phyloP scores from a whole-genome alignment of 2,888 invertebrate species.

The Buathra laborator region DNA sequence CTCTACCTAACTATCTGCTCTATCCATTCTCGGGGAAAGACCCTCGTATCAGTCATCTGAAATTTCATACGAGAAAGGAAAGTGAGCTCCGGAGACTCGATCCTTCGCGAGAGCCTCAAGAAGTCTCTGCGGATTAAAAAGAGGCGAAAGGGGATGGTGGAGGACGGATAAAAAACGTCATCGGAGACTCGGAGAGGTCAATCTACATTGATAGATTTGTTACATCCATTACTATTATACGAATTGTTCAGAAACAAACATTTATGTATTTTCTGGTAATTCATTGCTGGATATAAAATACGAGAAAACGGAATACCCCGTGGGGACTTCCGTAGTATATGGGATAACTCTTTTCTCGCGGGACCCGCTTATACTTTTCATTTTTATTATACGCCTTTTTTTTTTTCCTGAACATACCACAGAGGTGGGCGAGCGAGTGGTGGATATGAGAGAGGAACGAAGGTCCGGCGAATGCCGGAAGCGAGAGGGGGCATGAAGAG shows the following conservation, averaged over 20 bases:
- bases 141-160: background rate
- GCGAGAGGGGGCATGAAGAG: slow-evolving; percentile 41
- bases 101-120: slow-evolving; percentile 11
- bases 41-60: slow-evolving; percentile 51
- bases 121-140: background rate
- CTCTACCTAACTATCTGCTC: slow-evolving; percentile 17
- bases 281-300: slow-evolving; percentile 38
- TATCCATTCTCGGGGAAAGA: slow-evolving; percentile 39
- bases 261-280: slow-evolving; percentile 19
- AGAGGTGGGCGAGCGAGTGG: slow-evolving; percentile 41
- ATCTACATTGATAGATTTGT: background rate
- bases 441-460: slow-evolving; percentile 47
- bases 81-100: slow-evolving; percentile 37
- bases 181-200: background rate
- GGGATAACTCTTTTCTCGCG: slow-evolving; percentile 51
- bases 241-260: background rate
- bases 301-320: slow-evolving; percentile 20
- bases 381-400: slow-evolving; percentile 36
- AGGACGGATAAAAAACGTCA: background rate
- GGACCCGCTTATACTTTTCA: slow-evolving; percentile 25
- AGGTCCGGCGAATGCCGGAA: slow-evolving; percentile 51
- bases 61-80: slow-evolving; percentile 57
- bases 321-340: slow-evolving; percentile 33
- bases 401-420: slow-evolving; percentile 42
- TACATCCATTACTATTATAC: background rate